These are phyloP conservation scores for Synergus itoensis DNA, from an alignment of 2,888 invertebrate genomes.

Conservation along the genomic window DNA sequence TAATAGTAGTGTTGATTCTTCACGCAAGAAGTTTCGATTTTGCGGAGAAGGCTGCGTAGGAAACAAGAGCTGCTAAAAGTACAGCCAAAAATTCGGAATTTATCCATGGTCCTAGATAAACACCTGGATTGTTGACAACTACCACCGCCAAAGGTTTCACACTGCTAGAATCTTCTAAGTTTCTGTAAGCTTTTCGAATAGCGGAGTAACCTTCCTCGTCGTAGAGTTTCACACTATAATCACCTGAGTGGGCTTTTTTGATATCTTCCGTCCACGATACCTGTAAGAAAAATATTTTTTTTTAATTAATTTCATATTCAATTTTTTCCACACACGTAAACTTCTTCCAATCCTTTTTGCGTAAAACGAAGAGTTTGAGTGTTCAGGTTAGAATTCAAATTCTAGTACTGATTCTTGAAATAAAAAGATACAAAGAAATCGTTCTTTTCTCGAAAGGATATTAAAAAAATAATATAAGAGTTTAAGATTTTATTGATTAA, in stretches of 20 bases:
- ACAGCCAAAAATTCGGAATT: conserved; percentile 95
- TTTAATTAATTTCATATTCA: background rate
- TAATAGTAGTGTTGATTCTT: conserved; percentile 55
- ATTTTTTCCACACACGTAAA: no score
- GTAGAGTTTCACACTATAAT: conserved; percentile 88
- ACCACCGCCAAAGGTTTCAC: conserved; percentile 87
- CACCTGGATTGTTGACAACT: conserved; percentile 86
- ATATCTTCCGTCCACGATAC: conserved; percentile 97
- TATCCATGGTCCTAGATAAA: conserved; percentile 95
- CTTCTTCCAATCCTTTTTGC: no score
- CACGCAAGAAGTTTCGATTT: conserved; percentile 89
- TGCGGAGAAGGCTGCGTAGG: conserved; percentile 92
- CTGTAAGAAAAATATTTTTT: conserved; percentile 77
- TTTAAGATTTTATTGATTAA: no score
- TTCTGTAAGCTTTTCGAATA: conserved; percentile 89
- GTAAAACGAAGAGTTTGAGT: no score
- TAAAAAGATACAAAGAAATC: no score
- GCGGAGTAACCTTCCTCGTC: conserved; percentile 96
- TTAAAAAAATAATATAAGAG: no score
- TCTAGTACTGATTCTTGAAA: no score
- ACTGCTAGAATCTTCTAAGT: conserved; percentile 84
- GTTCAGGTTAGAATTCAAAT: no score
- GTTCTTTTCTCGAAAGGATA: no score
- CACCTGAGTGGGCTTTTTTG: conserved; percentile 89
- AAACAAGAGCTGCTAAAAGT: conserved; percentile 86